Percentiles rank a stretch among this genome's conserved stretches.
Conservation (phyloP, 2,888 invertebrate species). For the Pristionchus fissidentatus region DNA sequence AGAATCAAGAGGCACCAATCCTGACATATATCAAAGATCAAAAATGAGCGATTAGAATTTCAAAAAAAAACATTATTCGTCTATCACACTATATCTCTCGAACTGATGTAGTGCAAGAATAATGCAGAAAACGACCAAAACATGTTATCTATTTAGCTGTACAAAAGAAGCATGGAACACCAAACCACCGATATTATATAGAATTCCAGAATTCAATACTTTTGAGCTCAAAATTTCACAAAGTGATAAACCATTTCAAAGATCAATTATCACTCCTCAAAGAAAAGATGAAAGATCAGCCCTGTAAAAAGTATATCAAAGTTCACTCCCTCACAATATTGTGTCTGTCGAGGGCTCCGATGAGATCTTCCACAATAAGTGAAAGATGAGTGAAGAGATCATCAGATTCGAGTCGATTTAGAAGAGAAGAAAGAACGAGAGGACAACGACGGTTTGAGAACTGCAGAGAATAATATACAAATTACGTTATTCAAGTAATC, state of each 20-base stretch:
- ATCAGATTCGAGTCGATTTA: constrained; percentile 14
- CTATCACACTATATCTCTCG: too few relatives aligned
- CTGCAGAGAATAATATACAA: not conserved
- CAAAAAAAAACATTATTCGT: too few relatives aligned
- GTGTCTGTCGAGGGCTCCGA: constrained; percentile 31
- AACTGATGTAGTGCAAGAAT: too few relatives aligned
- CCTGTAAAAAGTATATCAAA: not conserved
- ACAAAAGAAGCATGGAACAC: too few relatives aligned
- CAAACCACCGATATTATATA: too few relatives aligned
- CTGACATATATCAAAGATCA: not conserved
- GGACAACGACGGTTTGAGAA: constrained; percentile 40
- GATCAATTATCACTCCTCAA: not conserved
- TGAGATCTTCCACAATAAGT: constrained; percentile 39
- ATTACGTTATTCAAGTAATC: not conserved
- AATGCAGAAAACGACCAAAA: too few relatives aligned
- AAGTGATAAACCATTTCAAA: not conserved
- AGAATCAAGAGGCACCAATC: constrained; percentile 36
- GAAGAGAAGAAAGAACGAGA: constrained; percentile 24
- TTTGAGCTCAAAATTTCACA: too few relatives aligned
- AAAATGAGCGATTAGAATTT: not conserved
- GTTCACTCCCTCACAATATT: constrained; percentile 20
- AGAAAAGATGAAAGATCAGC: not conserved
- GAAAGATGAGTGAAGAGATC: constrained; percentile 21
- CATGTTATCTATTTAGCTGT: too few relatives aligned
- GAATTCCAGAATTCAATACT: too few relatives aligned